Base-by-base conservation (phyloP, 2,113 vertebrate genomes). In the Anseranas semipalmata region DNA sequence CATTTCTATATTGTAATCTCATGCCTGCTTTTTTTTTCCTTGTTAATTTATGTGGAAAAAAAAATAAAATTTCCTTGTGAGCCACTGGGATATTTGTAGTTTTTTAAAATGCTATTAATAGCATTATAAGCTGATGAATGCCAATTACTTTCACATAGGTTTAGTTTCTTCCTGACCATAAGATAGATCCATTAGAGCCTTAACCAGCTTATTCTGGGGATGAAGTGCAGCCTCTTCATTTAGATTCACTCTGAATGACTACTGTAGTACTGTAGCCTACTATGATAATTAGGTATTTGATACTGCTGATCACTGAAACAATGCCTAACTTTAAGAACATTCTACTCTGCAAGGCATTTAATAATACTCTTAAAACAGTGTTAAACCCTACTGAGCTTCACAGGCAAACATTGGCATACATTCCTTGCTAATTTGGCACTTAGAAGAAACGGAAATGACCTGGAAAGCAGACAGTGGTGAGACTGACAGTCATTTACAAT, bases 181-280 rank as follows among this genome's bases (percentile, higher is more conserved):
- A 78, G 45, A 87, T 9, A 76, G 81, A 89, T 87, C 73, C 60
- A 66, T 89, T 81, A 93, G 65, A 87, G 50, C 12, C 67, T 68
- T 93, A 85, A 80, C 77, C 52, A 87, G 68, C 65, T 94, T 87
- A 46, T 85, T 85, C 89, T 70, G 79, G 52, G 78, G 66, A 56
- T 90, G 65, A 85, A 82, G 46, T 22, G 43, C 30, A 75, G 72
- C 46, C 43, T 50, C 39, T 50, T 65, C 75, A 43, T 78, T 74
- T 56, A 74, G 55, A 50, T 16, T 82, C 70, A 11, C 50, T 45
- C 56, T 30, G n/a, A 77, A 37, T 27, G 66, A 19, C 58, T 28
- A 2, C 2, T 1, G 17, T 55, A 58, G 30, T 28, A 2, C 2
- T 1, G 17, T 55, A 58, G 30, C 70, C 68, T 33, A 32, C 30